Evolutionary conservation across 2,888 invertebrate genomes (phyloP).

Genomic region (Chaetogeoica ovagalla): DNA sequence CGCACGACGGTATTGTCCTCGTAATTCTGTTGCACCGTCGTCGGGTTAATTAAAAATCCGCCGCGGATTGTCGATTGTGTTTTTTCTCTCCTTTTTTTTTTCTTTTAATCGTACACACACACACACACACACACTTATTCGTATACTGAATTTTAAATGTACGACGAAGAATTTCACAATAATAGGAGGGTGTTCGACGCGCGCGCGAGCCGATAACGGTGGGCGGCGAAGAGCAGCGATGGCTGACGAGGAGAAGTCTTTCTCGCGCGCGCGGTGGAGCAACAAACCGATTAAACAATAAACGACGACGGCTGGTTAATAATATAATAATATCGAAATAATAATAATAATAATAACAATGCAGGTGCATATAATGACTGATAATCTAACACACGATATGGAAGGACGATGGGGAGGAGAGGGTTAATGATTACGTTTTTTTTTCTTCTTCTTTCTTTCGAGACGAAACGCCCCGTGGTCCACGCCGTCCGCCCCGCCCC

Average conservation of each 20-base stretch:
- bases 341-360: slow-evolving; percentile 29
- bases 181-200: neutral
- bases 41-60: slow-evolving; percentile 11
- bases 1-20: slow-evolving; percentile 28
- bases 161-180: too few relatives aligned
- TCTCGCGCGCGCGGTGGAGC: neutral
- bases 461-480: slow-evolving; percentile 20
- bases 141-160: neutral
- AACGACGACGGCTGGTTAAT: slow-evolving; percentile 43
- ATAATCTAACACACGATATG: slow-evolving; percentile 17
- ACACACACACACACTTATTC: too few relatives aligned
- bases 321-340: neutral
- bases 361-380: slow-evolving; percentile 13
- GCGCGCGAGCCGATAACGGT: neutral
- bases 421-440: slow-evolving; percentile 36
- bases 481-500: neutral
- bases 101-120: neutral
- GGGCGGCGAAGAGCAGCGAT: neutral
- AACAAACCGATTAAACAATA: slow-evolving; percentile 48
- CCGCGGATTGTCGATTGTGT: neutral
- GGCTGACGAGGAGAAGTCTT: too few relatives aligned
- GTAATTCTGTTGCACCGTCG: neutral
- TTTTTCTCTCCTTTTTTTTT: neutral
- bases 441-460: neutral
- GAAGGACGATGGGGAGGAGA: neutral